Base-by-base conservation (phyloP, 2,113 vertebrate genomes). In the Halichoeres trimaculatus region DNA sequence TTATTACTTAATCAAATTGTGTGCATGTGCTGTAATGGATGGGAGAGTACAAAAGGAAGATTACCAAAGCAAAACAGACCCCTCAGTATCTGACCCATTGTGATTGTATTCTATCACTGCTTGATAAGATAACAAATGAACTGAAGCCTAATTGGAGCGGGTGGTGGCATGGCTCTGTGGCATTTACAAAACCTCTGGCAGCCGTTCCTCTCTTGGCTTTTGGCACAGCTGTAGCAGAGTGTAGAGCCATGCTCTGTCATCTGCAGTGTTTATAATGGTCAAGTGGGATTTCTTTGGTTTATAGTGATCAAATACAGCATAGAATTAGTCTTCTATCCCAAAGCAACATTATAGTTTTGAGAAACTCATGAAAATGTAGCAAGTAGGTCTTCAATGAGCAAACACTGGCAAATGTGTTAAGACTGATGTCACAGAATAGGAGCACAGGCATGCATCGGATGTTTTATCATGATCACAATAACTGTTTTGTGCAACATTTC, bases 151-250 rank as follows among this genome's bases (percentile, higher is more conserved):
- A 82, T 36, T 55, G 48, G 50, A 80, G 64, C 58, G 67, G 74
- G 64, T 35, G 48, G 69, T 76, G 65, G 61, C 61, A 54, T 64
- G 70, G 30, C 36, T 5, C 63, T 59, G 53, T 72, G 63, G 60
- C 62, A 71, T 80, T 80, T 60, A 74, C 55, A 82, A 82, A 84
- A 77, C 41, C 52, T 57, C 52, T 83, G 73, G 68, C 72, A 82
- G 48, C 30, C 6, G 70, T 34, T 76, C 64, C 63, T 66, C n/a
- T 75, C 67, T 20, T 57, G 35, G 45, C 22, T 73, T 69, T 67
- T 79, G 75, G 85, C 75, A 54, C 52, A 22, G 48, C 41, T 38
- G 19, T 51, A 60, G 20, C 45, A 26, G 61, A 63, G 19, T 43
- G 50, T 1, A 24, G 17, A 17, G 62, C 23, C 45, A 17, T 50